Evolutionary conservation across 1,140 invertebrate genomes (phyloP), one percentile per base, ranked within the genome.

Genomic region (Adoxophyes honmai): DNA sequence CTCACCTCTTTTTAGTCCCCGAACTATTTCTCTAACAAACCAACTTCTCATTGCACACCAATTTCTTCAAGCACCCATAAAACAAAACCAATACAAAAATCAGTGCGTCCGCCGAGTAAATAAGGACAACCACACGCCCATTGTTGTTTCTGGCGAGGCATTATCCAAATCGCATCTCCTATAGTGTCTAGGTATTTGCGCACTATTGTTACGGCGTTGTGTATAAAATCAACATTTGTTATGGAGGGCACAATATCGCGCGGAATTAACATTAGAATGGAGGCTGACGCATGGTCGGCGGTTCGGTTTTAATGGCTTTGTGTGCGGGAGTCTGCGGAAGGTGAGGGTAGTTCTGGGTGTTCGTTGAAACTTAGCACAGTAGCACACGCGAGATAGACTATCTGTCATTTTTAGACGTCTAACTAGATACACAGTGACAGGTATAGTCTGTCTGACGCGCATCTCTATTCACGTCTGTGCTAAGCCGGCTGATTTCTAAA

Each of bases 181-280:
- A 83, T 73, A 73, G 64, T 79, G 85, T 85, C 83, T 86, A 88
- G 86, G 85, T 88, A 83, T 88, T 88, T 86, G 82, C 86, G 74
- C 75, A 88, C 86, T 88, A 88, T 88, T 88, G 86, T 88, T 83
- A 88, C 84, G 85, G 78, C 83, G 80, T 80, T 88, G 83, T 86
- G 86, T 88, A 88, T 88, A 88, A 88, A 86, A 88, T 88, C 86
- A 88, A 88, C 85, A 88, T 88, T 88, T 86, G 85, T 88, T 88
- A 88, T 80, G 70, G 72, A 68, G 63, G 70, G 75, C 70, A 88
- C 82, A 88, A 88, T 88, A 85, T 84, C 80, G 79, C 69, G 73
- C 63, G 57, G 66, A 55, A 88, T 88, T 88, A 82, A 70, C 82
- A 86, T 88, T 80, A 86, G 80, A 88, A 88, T 86, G 75, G 78